Evolutionary conservation across 2,797 vertebrate species (phyloP), one percentile per base, ranked within the genome.

Genomic region (Danio choprae): DNA sequence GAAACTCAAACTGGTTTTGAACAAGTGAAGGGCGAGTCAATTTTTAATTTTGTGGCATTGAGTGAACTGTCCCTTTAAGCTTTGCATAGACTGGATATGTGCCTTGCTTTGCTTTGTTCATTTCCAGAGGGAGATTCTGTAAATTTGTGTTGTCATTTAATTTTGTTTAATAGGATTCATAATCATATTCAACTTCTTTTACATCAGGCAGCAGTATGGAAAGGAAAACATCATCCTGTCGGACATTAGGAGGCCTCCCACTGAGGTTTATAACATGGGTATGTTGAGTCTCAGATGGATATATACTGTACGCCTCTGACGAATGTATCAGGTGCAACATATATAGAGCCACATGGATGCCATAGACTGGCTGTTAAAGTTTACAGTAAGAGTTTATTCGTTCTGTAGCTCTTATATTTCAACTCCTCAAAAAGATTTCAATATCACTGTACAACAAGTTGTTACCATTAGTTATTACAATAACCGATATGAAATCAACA

Each of bases 211-310:
- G 81, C 91, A 91, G 78, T 94, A 91, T 3, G 94, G 93, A 65
- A 87, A 56, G 53, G 92, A 95, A 48, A 94, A 94, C 18, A 88
- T 94, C 7, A 94, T 94, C 87, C 89, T 95, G 75, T 94, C 93
- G 7, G 93, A 95, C 86, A 94, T 95, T 76, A 94, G 93, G 91
- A 94, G 92, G 86, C 93, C 94, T 76, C 86, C 92, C 0, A 74
- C 87, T 56, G 88, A 93, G 67, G 90, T 95, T 87, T 87, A 78
- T 71, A 84, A 77, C 81, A 92, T 86, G 74, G 93, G 93, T 94
- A 91, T 6, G 90, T 64, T 79, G 80, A 40, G 67, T 8, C 43
- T 63, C 13, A 48, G 40, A 29, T 29, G 29, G 29, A 67, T 18
- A 67, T 5, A 40, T 68, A 11, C 48, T 51, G 13, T 56, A 41